Base-by-base conservation (phyloP, 2,113 vertebrate genomes). In the Sterrhoptilus dennistouni region DNA sequence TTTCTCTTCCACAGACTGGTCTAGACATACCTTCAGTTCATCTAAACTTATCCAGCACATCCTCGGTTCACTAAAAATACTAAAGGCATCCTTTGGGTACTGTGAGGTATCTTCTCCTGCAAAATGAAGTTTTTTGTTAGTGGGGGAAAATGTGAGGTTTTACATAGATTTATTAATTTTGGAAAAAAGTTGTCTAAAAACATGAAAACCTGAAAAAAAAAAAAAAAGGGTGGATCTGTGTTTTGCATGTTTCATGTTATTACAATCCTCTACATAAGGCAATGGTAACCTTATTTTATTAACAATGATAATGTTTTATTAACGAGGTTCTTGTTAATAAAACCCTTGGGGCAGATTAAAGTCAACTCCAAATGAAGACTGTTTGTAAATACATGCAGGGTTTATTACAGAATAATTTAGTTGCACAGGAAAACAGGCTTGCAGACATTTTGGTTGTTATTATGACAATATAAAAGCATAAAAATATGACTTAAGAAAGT, bases 1-100 rank as follows among this genome's bases (percentile, higher is more conserved):
- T 65, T 88, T 78, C 8, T 57, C 11, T 77, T 38, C 50, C 18
- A 33, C 23, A 27, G 23, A 22, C 20, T 52, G 36, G 8, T 57
- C 6, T 9, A 33, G 27, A 35, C 10, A 47, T 13, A 0, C 4
- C 4, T 49, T 49, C 7, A 45, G 15, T 19, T 82, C 6, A 2
- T 8, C n/a, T 49, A 22, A 81, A 52, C 3, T 7, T 65, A 57
- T 36, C 8, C 31, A 57, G 20, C 44, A 9, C 11, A 64, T 4
- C 11, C 5, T 81, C 23, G 54, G 6, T 24, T 75, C 5, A 27
- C 9, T 29, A n/a, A 74, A 81, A 64, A 50, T 5, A 17, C 5
- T 3, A 6, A 49, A 68, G 4, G 24, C 2, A 31, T 28, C 19
- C 3, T 52, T 54, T 35, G 36, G 12, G 3, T 50, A 45, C 29